A percentile compares a stretch with the other conserved stretches of the same genome.
These are phyloP conservation scores for Engraulis encrasicolus DNA, from an alignment of 2,113 vertebrate genomes.

Conservation along the genomic window DNA sequence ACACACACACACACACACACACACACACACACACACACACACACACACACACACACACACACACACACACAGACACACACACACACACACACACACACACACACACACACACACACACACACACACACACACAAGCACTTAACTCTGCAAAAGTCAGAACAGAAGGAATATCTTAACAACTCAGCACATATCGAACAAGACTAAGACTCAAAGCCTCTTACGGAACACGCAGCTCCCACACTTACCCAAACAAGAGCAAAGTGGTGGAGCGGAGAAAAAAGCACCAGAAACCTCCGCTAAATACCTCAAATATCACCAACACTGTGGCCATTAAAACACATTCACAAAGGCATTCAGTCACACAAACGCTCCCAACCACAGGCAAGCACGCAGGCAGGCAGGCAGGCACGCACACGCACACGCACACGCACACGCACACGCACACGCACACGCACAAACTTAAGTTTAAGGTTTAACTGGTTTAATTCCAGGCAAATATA, in stretches of 20 bases:
- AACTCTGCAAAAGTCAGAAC: too few relatives aligned
- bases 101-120: slow-evolving; percentile 50
- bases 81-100: slow-evolving; percentile 17
- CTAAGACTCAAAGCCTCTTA: background rate
- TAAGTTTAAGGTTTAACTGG: too few relatives aligned
- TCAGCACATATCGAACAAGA: background rate
- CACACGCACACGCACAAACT: background rate
- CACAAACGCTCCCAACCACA: too few relatives aligned
- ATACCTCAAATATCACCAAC: background rate
- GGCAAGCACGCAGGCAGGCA: background rate
- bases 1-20: slow-evolving; percentile 44
- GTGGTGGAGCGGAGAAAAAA: background rate
- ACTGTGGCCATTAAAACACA: background rate
- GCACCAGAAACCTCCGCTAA: background rate
- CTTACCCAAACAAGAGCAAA: background rate
- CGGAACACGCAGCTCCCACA: background rate
- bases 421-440: background rate
- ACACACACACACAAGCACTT: background rate
- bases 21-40: slow-evolving; percentile 33
- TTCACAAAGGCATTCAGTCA: background rate
- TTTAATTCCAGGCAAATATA: too few relatives aligned
- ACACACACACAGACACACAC: slow-evolving; percentile 45
- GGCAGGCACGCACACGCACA: background rate
- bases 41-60: slow-evolving; percentile 30
- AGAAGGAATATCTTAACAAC: too few relatives aligned